phyloP scores from a whole-genome alignment of 1,140 invertebrate species.

The Heliothis virescens region DNA sequence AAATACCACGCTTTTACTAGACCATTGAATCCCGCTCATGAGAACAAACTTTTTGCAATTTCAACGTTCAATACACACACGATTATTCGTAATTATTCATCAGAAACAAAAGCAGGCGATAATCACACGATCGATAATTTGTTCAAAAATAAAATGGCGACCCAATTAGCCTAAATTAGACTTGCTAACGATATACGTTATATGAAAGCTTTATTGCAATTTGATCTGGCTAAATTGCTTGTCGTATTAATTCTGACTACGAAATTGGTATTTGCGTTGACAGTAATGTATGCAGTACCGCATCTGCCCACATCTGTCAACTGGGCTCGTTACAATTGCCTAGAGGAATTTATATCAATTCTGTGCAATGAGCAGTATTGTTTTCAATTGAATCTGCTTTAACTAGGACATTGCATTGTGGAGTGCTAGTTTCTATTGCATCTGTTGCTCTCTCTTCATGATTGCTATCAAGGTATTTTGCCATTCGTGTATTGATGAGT shows the following conservation, averaged over 20 bases:
- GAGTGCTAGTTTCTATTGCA: conserved; percentile 17
- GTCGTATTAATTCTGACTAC: background rate
- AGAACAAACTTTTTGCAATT: conserved; percentile 32
- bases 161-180: background rate
- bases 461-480: background rate
- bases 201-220: background rate
- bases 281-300: conserved; percentile 3
- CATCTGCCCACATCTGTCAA: conserved; percentile 19
- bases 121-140: background rate
- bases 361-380: conserved; percentile 32
- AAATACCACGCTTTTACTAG: conserved; percentile 30
- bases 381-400: conserved; percentile 18
- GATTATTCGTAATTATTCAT: conserved; percentile 24
- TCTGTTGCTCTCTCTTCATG: background rate
- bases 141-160: background rate
- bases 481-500: background rate
- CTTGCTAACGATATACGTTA: background rate
- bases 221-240: background rate
- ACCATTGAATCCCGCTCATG: conserved; percentile 27
- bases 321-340: conserved; percentile 17
- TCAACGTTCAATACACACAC: conserved; percentile 20
- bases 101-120: background rate
- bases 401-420: conserved; percentile 30
- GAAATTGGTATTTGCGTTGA: background rate
- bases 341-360: conserved; percentile 31